These are phyloP conservation scores for Orthosia gothica DNA, from an alignment of 2,888 invertebrate genomes.

Conservation along the genomic window DNA sequence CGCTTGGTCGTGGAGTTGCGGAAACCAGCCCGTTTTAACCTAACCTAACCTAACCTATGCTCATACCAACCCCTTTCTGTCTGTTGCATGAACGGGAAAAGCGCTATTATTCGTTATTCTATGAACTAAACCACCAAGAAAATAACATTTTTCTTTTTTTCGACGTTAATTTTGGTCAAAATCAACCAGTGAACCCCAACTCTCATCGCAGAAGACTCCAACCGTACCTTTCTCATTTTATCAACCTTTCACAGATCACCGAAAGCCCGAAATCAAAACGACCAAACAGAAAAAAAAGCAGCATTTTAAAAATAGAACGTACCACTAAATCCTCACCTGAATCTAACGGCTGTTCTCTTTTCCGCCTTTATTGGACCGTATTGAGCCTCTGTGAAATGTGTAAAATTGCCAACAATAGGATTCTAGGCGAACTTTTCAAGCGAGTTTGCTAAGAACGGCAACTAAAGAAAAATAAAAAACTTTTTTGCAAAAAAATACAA, in stretches of 20 bases:
- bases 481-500: too few relatives aligned
- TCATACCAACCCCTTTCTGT: too few relatives aligned
- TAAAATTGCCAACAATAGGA: conserved; percentile 82
- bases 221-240: neutral
- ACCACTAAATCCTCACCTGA: conserved; percentile 52
- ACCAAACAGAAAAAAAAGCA: neutral
- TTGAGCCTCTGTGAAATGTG: conserved; percentile 83
- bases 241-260: neutral
- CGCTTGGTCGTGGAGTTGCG: too few relatives aligned
- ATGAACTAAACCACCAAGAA: too few relatives aligned
- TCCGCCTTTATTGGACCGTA: conserved; percentile 80
- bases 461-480: too few relatives aligned
- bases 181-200: neutral
- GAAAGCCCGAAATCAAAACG: conserved; percentile 4
- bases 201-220: too few relatives aligned
- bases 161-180: neutral
- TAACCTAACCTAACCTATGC: too few relatives aligned
- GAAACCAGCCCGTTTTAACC: too few relatives aligned
- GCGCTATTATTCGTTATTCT: too few relatives aligned
- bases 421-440: conserved; percentile 79
- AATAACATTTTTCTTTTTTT: neutral
- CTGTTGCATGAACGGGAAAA: too few relatives aligned
- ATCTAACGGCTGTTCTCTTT: conserved; percentile 69
- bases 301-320: conserved; percentile 55
- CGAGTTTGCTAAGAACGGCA: conserved; percentile 75